Base-by-base conservation (phyloP, 2,113 vertebrate genomes). In the Emydura subglobosa region DNA sequence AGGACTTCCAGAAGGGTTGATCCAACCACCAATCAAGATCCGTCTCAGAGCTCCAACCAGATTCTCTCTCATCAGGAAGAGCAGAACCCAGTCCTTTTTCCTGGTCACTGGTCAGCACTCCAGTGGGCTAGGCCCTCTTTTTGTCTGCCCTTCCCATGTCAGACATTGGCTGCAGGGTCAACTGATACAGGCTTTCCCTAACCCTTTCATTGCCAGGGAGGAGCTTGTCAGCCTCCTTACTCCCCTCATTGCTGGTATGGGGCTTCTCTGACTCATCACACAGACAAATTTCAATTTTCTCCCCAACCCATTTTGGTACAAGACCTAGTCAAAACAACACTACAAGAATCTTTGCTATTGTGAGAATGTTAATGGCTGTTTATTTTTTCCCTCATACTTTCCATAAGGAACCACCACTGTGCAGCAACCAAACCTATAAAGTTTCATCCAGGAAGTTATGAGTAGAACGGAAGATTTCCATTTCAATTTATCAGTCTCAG, bases 381-480 rank as follows among this genome's bases (percentile, higher is more conserved):
- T 92, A 16, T 34, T 85, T 54, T 86, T 14, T 3, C 44, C 10
- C 76, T 27, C 54, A 84, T 72, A 53, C 61, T 44, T 29, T 50
- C 31, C 47, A 76, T 22, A 83, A 29, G 25, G 82, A 78, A 83
- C 61, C 79, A 49, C 31, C 27, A 55, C 39, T 17, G 34, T 27
- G 44, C 57, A 34, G 42, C 31, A 47, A 27, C 8, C 85, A 78
- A 25, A 17, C 19, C 49, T 90, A 17, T 68, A 82, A 89, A 92
- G 34, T 74, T 95, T 93, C 91, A 92, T 85, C 90, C 76, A 74
- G 74, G 81, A 87, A 89, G 9, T 85, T 90, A 21, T 47, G 84
- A 76, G 42, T 0, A 88, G 88, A 91, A 79, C 57, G 12, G 89
- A 97, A 93, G 17, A 95, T 89, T 94, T 93, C 86, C 82, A 92